Evolutionary conservation across 2,888 invertebrate species (phyloP).

Genomic region (Epinotia demarniana): DNA sequence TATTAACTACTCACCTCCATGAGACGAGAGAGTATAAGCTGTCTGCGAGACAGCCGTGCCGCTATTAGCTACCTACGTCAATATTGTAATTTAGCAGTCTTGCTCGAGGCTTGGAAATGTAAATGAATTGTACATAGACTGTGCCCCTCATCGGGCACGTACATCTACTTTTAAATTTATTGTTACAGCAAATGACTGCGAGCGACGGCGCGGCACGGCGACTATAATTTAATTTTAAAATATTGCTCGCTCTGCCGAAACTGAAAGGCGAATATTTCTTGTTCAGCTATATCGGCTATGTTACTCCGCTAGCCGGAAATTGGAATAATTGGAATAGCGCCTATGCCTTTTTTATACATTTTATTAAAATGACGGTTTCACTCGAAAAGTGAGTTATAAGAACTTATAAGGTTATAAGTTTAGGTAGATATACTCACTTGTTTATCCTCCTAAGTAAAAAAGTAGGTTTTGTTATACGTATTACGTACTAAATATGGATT

Average conservation of each 20-base stretch:
- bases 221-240: conserved; percentile 45
- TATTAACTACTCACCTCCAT: neutral
- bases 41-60: neutral
- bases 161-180: conserved; percentile 39
- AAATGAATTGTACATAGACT: conserved; percentile 40
- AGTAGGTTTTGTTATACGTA: too few species aligned
- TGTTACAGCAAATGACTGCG: conserved; percentile 41
- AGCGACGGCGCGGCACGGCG: conserved; percentile 41
- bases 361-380: too few species aligned
- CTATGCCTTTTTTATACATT: neutral
- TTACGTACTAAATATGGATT: too few species aligned
- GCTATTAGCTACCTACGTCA: conserved; percentile 10
- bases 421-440: too few species aligned
- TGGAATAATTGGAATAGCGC: conserved; percentile 9
- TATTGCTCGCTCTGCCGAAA: conserved; percentile 38
- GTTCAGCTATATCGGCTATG: conserved; percentile 32
- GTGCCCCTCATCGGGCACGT: conserved; percentile 34
- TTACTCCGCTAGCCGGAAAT: conserved; percentile 28
- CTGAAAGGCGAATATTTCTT: conserved; percentile 39
- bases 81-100: conserved; percentile 33
- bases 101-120: conserved; percentile 31
- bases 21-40: conserved; percentile 5
- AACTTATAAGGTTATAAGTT: too few species aligned
- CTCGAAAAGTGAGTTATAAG: too few species aligned
- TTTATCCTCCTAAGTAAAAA: too few species aligned